Base-by-base conservation (phyloP, 2,113 vertebrate species). In the Forbesichthys agassizii region DNA sequence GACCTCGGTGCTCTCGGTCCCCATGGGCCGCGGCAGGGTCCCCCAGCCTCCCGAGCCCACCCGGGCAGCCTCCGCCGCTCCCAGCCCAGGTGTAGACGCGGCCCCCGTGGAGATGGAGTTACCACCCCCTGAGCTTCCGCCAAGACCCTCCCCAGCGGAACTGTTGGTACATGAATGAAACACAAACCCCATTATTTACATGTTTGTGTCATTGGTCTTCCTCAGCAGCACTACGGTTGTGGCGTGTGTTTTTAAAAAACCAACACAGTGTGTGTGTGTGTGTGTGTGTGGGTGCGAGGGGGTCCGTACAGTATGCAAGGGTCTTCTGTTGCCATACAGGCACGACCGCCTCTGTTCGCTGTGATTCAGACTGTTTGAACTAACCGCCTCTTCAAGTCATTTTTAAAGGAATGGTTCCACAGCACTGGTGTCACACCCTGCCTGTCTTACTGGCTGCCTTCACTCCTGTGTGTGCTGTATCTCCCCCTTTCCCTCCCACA, bases 1-100 rank as follows among this genome's bases (percentile, higher is more conserved):
- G 54, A 20, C 95, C 77, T 94, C 94, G 73, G 64, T 96, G 88
- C 93, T 91, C 81, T 90, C 95, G 92, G 90, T 88, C 86, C 84
- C 93, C 14, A 82, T 88, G 78, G 86, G 84, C 82, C 77, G 73
- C 53, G 85, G 91, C 86, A 84, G 65, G 16, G 74, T 81, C 27
- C 60, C 18, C 46, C 71, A n/a, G 16, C 54, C 67, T 42, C 48
- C 93, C 88, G 92, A 90, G 78, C 80, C 82, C 83, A 68, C 88
- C 84, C 90, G 74, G 86, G 81, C 87, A 89, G 88, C 69, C 53
- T 53, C 68, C 36, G 60, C 68, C 36, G 60, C 77, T 73, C 70
- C 48, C 70, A 56, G 47, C 16, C 55, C 9, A 16, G 61, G 47
- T 66, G 65, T 3, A 42, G 52, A 14, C 88, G 78, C 74, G 80